Percentiles rank a stretch among this genome's conserved stretches.
These are phyloP conservation scores for Zygothrica quintamaculata DNA, from an alignment of 2,888 invertebrate genomes.

Conservation along the genomic window DNA sequence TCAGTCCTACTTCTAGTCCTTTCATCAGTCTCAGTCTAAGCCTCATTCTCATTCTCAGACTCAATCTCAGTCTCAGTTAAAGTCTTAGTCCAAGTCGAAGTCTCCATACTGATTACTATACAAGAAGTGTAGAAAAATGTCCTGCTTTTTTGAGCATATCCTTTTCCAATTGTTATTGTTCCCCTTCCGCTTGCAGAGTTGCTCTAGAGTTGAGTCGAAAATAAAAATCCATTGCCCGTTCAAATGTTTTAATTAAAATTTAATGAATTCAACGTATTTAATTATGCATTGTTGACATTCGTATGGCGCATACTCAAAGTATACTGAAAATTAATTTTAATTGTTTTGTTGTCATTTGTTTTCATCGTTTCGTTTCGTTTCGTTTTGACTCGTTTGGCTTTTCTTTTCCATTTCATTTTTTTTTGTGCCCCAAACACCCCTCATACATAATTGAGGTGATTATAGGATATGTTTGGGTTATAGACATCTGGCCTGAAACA, in stretches of 20 bases:
- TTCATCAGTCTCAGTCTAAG: no score
- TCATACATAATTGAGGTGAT: constrained; percentile 44
- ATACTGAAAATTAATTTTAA: constrained; percentile 70
- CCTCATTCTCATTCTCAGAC: no score
- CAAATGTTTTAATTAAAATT: constrained; percentile 79
- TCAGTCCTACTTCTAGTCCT: no score
- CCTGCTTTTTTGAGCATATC: constrained; percentile 19
- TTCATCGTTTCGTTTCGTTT: constrained; percentile 19
- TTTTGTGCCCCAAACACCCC: no score
- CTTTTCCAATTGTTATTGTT: constrained; percentile 15
- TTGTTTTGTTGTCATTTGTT: constrained; percentile 49
- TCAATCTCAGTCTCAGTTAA: no score
- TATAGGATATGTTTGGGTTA: constrained; percentile 7
- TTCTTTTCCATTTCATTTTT: no score
- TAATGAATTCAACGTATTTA: constrained; percentile 74
- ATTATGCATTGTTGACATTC: constrained; percentile 66
- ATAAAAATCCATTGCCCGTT: constrained; percentile 74
- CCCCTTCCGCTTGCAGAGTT: constrained; percentile 18
- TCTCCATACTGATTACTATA: no score
- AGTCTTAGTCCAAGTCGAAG: no score
- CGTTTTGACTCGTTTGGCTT: no score
- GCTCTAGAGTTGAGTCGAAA: constrained; percentile 47
- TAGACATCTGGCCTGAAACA: background rate
- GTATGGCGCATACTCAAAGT: constrained; percentile 42
- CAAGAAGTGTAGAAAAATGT: constrained; percentile 42